Base-by-base conservation (phyloP, 2,797 vertebrate species). In the Phrynocephalus guinanensis region DNA sequence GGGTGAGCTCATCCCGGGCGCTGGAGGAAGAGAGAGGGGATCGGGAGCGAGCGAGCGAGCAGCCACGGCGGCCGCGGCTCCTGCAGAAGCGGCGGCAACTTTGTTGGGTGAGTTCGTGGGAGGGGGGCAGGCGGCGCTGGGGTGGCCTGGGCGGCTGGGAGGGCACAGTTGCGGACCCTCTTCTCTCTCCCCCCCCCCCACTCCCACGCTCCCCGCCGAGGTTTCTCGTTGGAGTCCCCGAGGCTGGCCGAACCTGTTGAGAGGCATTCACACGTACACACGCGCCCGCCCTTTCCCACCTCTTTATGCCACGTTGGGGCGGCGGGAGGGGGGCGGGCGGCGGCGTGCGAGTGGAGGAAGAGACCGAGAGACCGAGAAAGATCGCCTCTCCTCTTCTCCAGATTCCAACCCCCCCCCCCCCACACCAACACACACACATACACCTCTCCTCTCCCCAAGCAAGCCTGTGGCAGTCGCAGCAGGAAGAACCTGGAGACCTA, bases 51-150 rank as follows among this genome's bases (percentile, higher is more conserved):
- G 63, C 13, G 79, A 52, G 63, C 0, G 20, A 10, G 18, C 26
- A 10, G 10, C 50, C 44, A 88, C 48, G 0, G 20, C 16, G 50
- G 11, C 60, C 0, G 13, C 22, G 33, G 6, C 4, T 86, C 22
- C 33, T 67, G 84, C 67, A 24, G 56, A 24, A 75, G 38, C 38
- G 38, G 38, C 85, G 13, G 89, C 75, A 95, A 94, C 91, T 95
- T 93, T 94, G 89, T 94, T 93, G 89, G 93, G 94, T 94, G 94
- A 94, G 94, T 94, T 92, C 67, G 60, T 24, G 11, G 15, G 38
- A 38, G 76, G 89, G 87, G 90, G 24, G 91, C 86, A 79, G 28
- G 87, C 85, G 87, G 87, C 6, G 66, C 87, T 3, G 50, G 70
- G n/a, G 81, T 73, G 89, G 86, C 87, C 2, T 90, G 15, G 48